phyloP scores from a whole-genome alignment of 2,888 invertebrate genomes.

The Exephanes ischioxanthus region DNA sequence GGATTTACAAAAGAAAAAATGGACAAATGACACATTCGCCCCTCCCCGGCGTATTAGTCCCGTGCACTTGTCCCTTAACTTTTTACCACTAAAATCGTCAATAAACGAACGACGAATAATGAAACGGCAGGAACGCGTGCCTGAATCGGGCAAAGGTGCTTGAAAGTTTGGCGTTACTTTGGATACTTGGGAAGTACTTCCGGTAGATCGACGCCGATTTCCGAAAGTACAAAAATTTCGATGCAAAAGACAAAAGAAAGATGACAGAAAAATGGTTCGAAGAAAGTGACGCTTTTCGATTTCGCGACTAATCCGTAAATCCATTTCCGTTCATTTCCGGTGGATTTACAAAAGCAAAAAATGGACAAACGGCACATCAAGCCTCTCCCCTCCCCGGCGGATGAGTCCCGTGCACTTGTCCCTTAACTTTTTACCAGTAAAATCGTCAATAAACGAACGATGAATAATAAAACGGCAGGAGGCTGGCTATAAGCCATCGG shows the following conservation, averaged over 20 bases:
- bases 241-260: too few species aligned
- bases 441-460: not conserved
- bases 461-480: not conserved
- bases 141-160: too few species aligned
- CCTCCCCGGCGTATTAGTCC: not conserved
- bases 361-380: too few species aligned
- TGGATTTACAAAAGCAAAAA: too few species aligned
- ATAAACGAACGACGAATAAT: constrained; percentile 3
- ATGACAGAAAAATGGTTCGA: too few species aligned
- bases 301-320: too few species aligned
- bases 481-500: not conserved
- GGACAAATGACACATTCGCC: too few species aligned
- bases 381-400: too few species aligned
- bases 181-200: not conserved
- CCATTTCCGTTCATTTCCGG: too few species aligned
- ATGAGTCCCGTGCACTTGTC: not conserved
- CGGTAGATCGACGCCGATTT: not conserved
- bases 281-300: too few species aligned
- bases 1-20: too few species aligned
- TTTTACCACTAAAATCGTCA: not conserved
- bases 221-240: not conserved
- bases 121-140: not conserved
- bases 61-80: not conserved
- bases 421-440: not conserved
- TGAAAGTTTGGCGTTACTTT: too few species aligned